Conservation (phyloP, 2,888 invertebrate species). For the Volucella inflata region DNA sequence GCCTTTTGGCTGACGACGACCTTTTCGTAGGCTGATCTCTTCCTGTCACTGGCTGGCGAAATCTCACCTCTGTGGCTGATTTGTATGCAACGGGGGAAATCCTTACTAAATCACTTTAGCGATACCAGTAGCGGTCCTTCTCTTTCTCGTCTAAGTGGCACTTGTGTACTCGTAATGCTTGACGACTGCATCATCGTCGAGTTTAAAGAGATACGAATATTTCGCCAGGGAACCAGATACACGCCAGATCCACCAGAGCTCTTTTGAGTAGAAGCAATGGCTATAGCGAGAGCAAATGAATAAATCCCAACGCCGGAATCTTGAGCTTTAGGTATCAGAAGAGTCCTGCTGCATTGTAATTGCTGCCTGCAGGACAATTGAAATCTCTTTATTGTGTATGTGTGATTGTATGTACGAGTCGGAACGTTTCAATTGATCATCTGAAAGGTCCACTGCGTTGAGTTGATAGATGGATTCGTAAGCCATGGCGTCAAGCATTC, state of each 20-base stretch:
- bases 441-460: constrained; percentile 42
- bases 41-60: neutral
- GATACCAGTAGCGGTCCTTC: too few species aligned
- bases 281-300: constrained; percentile 5
- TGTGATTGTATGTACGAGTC: neutral
- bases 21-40: constrained; percentile 15
- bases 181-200: too few species aligned
- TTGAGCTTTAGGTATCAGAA: neutral
- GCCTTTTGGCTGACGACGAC: neutral
- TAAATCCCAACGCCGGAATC: constrained; percentile 9
- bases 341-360: too few species aligned
- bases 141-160: too few species aligned
- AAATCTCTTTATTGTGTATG: neutral
- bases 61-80: neutral
- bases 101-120: too few species aligned
- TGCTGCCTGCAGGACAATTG: neutral
- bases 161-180: too few species aligned
- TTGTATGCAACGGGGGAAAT: neutral
- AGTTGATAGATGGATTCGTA: constrained; percentile 60
- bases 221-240: too few species aligned
- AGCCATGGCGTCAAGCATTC: constrained; percentile 20
- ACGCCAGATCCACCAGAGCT: too few species aligned
- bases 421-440: constrained; percentile 61
- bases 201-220: too few species aligned
- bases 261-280: too few species aligned